These are phyloP conservation scores for Dallia pectoralis DNA, from an alignment of 2,797 vertebrate species.

Conservation along the genomic window DNA sequence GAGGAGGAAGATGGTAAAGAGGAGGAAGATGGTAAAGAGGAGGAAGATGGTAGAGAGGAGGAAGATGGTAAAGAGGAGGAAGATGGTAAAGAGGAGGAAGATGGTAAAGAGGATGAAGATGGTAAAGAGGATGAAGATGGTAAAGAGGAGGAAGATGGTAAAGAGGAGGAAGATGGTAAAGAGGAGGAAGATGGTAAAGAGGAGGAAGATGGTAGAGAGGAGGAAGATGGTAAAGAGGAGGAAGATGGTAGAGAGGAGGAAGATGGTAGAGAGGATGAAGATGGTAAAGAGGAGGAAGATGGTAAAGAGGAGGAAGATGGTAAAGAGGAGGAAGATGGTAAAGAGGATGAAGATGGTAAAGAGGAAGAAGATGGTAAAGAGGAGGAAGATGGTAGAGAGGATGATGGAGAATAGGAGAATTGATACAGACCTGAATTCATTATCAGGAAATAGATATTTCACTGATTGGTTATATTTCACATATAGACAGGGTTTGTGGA, in stretches of 20 bases:
- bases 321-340: no score
- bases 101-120: no score
- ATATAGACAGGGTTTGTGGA: constrained; percentile 14
- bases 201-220: neutral
- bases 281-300: neutral
- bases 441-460: neutral
- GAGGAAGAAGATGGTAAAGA: no score
- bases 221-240: neutral
- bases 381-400: constrained; percentile 6
- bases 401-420: neutral
- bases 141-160: no score
- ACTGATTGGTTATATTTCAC: neutral
- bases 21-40: no score
- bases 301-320: neutral
- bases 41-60: neutral
- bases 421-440: no score
- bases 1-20: neutral
- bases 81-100: neutral
- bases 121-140: neutral
- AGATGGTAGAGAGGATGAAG: neutral
- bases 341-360: neutral
- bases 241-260: neutral
- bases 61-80: neutral
- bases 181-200: no score
- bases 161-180: neutral